Conservation (phyloP, 2,888 invertebrate species). For the Papilio elwesi region DNA sequence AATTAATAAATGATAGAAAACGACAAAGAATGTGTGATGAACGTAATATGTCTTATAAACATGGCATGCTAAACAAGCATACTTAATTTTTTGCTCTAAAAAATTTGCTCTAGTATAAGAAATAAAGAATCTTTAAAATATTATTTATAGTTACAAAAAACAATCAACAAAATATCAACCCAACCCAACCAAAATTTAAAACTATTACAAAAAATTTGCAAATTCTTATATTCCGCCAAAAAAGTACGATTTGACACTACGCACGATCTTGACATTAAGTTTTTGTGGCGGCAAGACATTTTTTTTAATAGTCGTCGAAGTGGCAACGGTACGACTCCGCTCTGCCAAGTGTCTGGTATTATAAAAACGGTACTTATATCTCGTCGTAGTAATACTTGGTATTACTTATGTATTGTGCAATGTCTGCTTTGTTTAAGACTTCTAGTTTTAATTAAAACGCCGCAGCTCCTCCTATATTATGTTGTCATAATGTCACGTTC, state of each 20-base stretch:
- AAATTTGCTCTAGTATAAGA: too few species aligned
- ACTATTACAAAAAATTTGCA: constrained; percentile 11
- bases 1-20: background rate
- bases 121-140: background rate
- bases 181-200: background rate
- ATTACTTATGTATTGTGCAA: constrained; percentile 46
- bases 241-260: constrained; percentile 23
- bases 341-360: constrained; percentile 32
- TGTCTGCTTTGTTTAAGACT: constrained; percentile 46
- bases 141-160: constrained; percentile 1
- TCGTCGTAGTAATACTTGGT: constrained; percentile 14
- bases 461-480: constrained; percentile 25
- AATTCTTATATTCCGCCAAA: background rate
- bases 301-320: constrained; percentile 46
- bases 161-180: background rate
- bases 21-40: too few species aligned
- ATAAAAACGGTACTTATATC: constrained; percentile 40
- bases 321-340: constrained; percentile 46
- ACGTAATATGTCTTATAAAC: background rate
- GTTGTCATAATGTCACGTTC: constrained; percentile 16
- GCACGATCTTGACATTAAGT: constrained; percentile 58
- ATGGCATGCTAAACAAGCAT: background rate
- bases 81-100: background rate
- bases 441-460: constrained; percentile 36
- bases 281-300: constrained; percentile 49